phyloP scores from a whole-genome alignment of 2,888 invertebrate species.

The Parnassius glacialis region DNA sequence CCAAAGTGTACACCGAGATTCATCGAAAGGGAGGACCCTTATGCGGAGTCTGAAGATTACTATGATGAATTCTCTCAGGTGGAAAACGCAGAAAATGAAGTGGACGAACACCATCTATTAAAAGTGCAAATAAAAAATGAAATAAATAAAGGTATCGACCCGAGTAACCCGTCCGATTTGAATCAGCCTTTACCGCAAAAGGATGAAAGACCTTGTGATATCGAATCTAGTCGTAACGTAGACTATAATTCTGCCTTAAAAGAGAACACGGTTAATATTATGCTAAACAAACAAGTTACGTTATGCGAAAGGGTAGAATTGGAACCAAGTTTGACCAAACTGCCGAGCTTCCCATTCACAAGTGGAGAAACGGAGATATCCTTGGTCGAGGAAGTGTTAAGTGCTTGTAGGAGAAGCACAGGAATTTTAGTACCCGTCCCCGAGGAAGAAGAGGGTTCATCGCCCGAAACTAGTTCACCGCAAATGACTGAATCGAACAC shows the following conservation, averaged over 20 bases:
- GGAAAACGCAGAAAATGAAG: slow-evolving; percentile 70
- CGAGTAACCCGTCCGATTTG: slow-evolving; percentile 49
- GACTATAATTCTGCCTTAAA: slow-evolving; percentile 63
- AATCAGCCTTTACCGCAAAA: slow-evolving; percentile 44
- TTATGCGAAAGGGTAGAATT: slow-evolving; percentile 48
- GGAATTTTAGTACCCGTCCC: slow-evolving; percentile 80
- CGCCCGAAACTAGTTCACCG: slow-evolving; percentile 74
- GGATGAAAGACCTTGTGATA: slow-evolving; percentile 57
- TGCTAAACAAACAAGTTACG: slow-evolving; percentile 53
- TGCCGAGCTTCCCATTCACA: slow-evolving; percentile 61
- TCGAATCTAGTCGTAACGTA: slow-evolving; percentile 59
- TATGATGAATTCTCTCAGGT: slow-evolving; percentile 60
- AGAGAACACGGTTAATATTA: slow-evolving; percentile 69
- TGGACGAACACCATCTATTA: slow-evolving; percentile 62
- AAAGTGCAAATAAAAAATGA: slow-evolving; percentile 76
- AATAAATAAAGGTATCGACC: slow-evolving; percentile 67
- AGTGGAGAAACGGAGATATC: slow-evolving; percentile 63
- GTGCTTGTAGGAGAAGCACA: slow-evolving; percentile 68
- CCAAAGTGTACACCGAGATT: slow-evolving; percentile 69
- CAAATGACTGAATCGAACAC: slow-evolving; percentile 84
- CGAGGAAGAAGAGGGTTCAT: slow-evolving; percentile 83
- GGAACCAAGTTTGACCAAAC: slow-evolving; percentile 59
- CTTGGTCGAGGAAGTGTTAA: slow-evolving; percentile 70
- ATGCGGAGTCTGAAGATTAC: slow-evolving; percentile 68
- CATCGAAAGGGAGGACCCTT: slow-evolving; percentile 73